Conservation (phyloP, 2,888 invertebrate species). For the Amphipoea oculea region DNA sequence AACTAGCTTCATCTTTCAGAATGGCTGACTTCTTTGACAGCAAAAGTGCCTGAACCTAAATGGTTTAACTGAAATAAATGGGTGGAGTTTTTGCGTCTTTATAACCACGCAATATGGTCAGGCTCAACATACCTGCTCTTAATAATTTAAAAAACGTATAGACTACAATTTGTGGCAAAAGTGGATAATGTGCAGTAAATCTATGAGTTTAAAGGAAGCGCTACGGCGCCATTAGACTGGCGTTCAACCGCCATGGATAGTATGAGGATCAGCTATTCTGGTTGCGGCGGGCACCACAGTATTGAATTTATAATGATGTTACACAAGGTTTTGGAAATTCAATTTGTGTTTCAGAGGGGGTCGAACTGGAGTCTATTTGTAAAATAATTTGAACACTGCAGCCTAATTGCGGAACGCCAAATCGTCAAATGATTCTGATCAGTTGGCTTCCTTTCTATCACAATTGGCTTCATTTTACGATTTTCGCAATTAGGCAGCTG, state of each 20-base stretch:
- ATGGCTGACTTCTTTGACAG: too few species aligned
- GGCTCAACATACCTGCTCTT: neutral
- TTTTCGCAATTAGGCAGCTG: too few species aligned
- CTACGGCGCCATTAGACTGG: neutral
- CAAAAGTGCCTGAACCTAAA: too few species aligned
- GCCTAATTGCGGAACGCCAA: too few species aligned
- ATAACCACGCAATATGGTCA: neutral
- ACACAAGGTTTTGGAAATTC: neutral
- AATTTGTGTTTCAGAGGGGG: neutral
- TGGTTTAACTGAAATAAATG: neutral
- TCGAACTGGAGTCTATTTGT: slow-evolving; percentile 1
- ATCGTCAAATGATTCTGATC: too few species aligned
- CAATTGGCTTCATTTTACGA: too few species aligned
- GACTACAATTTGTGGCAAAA: neutral
- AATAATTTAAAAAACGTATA: neutral
- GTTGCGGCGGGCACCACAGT: slow-evolving; percentile 10
- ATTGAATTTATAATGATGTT: slow-evolving; percentile 23
- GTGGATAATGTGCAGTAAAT: neutral
- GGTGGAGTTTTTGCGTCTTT: neutral
- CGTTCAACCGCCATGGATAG: slow-evolving; percentile 1
- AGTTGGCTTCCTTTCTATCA: too few species aligned
- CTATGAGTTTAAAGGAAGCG: neutral
- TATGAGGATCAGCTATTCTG: slow-evolving; percentile 27
- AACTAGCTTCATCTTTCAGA: too few species aligned
- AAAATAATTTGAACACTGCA: slow-evolving; percentile 3